Evolutionary conservation across 2,888 invertebrate genomes (phyloP), one percentile per base, ranked within the genome.

Genomic region (Oxystoma pomonae): DNA sequence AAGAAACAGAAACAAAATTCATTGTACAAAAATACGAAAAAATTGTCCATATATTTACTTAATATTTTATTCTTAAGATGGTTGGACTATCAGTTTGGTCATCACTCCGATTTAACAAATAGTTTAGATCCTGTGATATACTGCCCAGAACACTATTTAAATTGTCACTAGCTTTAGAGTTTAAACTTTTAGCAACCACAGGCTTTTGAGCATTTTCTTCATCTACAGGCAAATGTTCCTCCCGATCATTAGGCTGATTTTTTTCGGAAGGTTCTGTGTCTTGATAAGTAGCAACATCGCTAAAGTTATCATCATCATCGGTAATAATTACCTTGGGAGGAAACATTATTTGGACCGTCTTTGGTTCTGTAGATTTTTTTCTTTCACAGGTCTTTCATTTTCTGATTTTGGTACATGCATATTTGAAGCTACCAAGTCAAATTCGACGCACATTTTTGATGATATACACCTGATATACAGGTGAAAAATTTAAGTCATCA

Each of bases 71-170:
- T 35, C 35, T 35, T 35, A 35, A 35, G 3, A 35, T 35, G 12
- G 5, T 12, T 3, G 3, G 35, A 35, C 5, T 35, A 3, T 7
- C 35, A 35, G 35, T 35, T 7, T 35, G 5, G 35, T 35, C 35
- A 12, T 74, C 74, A 52, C 69, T 75, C 58, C 90, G 84, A 78
- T 92, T 92, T 65, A 92, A 81, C 70, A 93, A 81, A 81, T 91
- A 92, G 80, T 92, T 91, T 70, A 93, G 81, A 80, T 93, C 92
- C 74, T 89, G 89, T 1, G 90, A 89, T 73, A 93, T 93, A 75
- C 91, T 87, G 80, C 91, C 89, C 58, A 92, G 80, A 84, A 92
- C 89, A 63, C 87, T 88, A 70, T 86, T 85, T 49, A 81, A 69
- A 60, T 62, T 62, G 17, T 56, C 67, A 52, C 56, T 57, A 17